A percentile compares a stretch with the other conserved stretches of the same genome.
Conservation (phyloP, 2,113 vertebrate genomes). For the Indicator maculatus region DNA sequence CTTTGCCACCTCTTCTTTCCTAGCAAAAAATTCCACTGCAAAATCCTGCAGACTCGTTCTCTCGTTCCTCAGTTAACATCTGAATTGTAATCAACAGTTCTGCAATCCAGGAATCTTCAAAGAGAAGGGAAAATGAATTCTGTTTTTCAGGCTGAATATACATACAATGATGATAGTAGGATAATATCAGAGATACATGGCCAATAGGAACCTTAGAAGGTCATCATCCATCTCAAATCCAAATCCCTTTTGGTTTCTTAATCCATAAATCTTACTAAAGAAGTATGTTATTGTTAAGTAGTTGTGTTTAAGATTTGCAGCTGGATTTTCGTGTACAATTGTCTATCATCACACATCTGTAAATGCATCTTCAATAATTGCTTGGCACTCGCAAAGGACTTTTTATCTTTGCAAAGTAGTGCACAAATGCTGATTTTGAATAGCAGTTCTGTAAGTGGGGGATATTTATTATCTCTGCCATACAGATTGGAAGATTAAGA, state of each 20-base stretch:
- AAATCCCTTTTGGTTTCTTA: slow-evolving; percentile 28
- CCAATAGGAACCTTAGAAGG: background rate
- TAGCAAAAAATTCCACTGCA: background rate
- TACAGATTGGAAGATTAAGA: background rate
- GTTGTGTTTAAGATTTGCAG: slow-evolving; percentile 4
- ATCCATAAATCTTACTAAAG: background rate
- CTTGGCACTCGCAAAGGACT: background rate
- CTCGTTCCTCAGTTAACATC: slow-evolving; percentile 7
- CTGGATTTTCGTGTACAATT: background rate
- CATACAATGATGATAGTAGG: background rate
- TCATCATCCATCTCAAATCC: slow-evolving; percentile 8
- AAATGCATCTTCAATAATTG: slow-evolving; percentile 13
- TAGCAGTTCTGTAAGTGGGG: background rate
- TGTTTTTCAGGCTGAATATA: background rate
- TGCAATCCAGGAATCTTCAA: background rate
- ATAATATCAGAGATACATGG: background rate
- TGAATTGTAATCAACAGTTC: slow-evolving; percentile 5
- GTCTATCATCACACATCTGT: background rate
- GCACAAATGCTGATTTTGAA: background rate
- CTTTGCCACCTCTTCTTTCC: background rate
- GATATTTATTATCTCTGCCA: background rate
- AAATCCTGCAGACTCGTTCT: background rate
- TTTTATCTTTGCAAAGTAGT: background rate
- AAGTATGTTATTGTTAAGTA: background rate
- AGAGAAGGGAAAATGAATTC: background rate